Evolutionary conservation across 1,140 invertebrate species (phyloP).

Genomic region (Physella acuta): DNA sequence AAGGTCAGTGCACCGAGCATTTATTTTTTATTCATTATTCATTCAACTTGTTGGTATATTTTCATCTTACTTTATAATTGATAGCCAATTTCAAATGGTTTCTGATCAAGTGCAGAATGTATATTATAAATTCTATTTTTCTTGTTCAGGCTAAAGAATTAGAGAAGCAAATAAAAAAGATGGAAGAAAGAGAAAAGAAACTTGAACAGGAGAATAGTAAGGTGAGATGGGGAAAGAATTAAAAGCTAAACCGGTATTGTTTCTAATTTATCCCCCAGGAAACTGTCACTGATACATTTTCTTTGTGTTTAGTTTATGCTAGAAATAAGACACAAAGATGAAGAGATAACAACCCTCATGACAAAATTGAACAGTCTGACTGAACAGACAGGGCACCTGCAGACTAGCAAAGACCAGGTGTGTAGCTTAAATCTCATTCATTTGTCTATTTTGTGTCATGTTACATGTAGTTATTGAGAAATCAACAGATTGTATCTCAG

Average conservation of each 20-base stretch:
- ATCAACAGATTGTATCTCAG: no score
- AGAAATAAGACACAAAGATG: slow-evolving; percentile 34
- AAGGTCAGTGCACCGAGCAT: slow-evolving; percentile 26
- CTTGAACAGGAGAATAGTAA: slow-evolving; percentile 31
- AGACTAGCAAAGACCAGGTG: slow-evolving; percentile 53
- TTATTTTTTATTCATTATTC: background rate
- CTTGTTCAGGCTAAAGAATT: slow-evolving; percentile 33
- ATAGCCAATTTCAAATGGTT: no score
- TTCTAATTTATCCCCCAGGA: no score
- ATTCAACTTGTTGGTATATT: background rate
- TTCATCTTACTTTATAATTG: no score
- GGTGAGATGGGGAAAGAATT: slow-evolving; percentile 21
- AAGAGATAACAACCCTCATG: slow-evolving; percentile 28
- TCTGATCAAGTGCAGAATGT: no score
- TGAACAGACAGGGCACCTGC: slow-evolving; percentile 43
- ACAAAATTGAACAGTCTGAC: slow-evolving; percentile 35
- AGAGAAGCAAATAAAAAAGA: slow-evolving; percentile 35
- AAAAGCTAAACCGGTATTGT: no score
- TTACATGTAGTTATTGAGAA: no score
- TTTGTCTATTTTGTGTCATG: no score
- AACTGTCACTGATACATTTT: no score
- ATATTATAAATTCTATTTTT: no score
- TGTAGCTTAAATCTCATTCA: no score
- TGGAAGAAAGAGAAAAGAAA: slow-evolving; percentile 31
- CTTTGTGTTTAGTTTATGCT: slow-evolving; percentile 31